Conservation (phyloP, 2,113 vertebrate species). For the Sterrhoptilus dennistouni region DNA sequence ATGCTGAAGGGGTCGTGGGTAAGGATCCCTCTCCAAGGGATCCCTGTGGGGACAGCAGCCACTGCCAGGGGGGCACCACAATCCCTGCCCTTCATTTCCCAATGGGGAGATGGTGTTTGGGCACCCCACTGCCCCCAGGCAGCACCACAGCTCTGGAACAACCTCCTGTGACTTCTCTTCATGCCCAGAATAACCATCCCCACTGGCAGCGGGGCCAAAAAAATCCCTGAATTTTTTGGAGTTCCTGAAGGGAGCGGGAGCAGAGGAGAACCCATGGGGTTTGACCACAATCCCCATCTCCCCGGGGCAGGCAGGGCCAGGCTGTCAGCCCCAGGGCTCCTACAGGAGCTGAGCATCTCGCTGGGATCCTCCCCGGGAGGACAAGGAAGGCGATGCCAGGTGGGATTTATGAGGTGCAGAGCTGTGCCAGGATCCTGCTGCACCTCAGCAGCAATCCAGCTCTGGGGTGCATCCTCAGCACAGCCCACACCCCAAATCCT, state of each 20-base stretch:
- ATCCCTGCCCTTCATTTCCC: neutral
- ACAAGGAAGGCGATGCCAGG: accelerated
- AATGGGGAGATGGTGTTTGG: accelerated
- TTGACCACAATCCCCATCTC: neutral
- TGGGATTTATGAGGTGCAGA: neutral
- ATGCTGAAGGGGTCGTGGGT: neutral
- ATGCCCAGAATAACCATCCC: neutral
- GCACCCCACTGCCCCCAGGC: neutral
- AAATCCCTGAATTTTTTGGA: neutral
- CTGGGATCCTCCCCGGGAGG: accelerated
- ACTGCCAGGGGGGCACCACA: neutral
- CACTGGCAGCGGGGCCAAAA: neutral
- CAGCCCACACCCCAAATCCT: neutral
- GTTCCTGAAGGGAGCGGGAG: accelerated
- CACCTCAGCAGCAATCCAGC: neutral
- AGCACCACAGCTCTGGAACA: neutral
- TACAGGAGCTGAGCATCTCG: accelerated
- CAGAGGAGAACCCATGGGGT: neutral
- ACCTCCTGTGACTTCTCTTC: neutral
- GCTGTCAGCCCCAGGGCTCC: neutral
- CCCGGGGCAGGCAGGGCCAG: accelerated
- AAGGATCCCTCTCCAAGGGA: neutral
- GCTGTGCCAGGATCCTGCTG: accelerated
- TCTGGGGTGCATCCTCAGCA: neutral
- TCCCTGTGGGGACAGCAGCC: neutral